Evolutionary conservation across 2,797 vertebrate species (phyloP).

Genomic region (Vireo griseus): DNA sequence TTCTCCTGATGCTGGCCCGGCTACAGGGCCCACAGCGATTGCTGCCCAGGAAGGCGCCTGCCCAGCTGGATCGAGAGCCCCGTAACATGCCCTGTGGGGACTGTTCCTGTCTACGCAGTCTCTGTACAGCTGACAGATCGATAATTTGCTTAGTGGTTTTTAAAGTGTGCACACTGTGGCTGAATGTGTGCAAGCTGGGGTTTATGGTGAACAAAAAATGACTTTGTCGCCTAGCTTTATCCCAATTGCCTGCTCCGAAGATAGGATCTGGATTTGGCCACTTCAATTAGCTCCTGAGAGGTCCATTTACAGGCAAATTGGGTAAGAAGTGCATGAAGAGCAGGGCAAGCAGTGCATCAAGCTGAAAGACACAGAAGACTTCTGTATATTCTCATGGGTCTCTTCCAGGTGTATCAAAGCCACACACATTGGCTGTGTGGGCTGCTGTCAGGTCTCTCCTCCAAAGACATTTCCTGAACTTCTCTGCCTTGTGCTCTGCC

Average conservation of each 20-base stretch:
- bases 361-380: not conserved
- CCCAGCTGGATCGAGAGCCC: not conserved
- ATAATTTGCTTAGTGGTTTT: not conserved
- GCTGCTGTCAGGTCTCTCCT: not conserved
- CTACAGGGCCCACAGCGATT: not conserved
- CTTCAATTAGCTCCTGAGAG: not conserved
- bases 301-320: not conserved
- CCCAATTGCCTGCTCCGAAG: not conserved
- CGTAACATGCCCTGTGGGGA: accelerated
- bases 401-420: not conserved
- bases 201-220: not conserved
- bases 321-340: not conserved
- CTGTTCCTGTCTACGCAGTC: not conserved
- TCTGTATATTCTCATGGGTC: not conserved
- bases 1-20: not conserved
- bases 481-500: not conserved
- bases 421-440: not conserved
- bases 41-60: not conserved
- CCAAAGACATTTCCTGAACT: not conserved
- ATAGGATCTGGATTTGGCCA: not conserved
- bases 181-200: not conserved
- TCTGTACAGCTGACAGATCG: not conserved
- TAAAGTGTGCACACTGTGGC: not conserved
- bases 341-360: not conserved
- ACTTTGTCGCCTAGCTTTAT: not conserved